phyloP scores from a whole-genome alignment of 2,888 invertebrate genomes.

The Aricia artaxerxes region DNA sequence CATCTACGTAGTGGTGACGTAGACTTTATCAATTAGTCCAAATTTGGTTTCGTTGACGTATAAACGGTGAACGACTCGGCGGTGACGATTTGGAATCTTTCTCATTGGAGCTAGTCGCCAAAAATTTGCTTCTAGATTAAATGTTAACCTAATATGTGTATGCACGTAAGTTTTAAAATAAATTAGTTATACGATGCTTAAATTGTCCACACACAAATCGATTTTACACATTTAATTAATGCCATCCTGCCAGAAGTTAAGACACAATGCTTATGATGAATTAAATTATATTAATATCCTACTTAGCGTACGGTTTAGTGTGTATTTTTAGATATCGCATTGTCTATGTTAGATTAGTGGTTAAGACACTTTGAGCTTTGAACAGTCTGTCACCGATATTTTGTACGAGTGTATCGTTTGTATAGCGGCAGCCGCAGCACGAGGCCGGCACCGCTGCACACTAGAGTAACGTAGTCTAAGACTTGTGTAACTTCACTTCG shows the following conservation, averaged over 20 bases:
- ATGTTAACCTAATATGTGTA: constrained; percentile 70
- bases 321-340: constrained; percentile 80
- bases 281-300: constrained; percentile 70
- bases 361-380: constrained; percentile 78
- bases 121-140: constrained; percentile 73
- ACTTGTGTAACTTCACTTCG: constrained; percentile 44
- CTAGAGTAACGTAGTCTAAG: constrained; percentile 57
- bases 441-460: constrained; percentile 58
- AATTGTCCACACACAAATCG: constrained; percentile 77
- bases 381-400: constrained; percentile 74
- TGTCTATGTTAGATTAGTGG: constrained; percentile 77
- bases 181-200: constrained; percentile 75
- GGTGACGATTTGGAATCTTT: constrained; percentile 76
- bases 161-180: constrained; percentile 66
- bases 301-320: constrained; percentile 75
- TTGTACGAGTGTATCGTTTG: constrained; percentile 63
- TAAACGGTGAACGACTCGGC: constrained; percentile 39
- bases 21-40: constrained; percentile 58
- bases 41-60: constrained; percentile 49
- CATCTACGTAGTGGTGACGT: constrained; percentile 74
- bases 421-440: constrained; percentile 48
- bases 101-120: constrained; percentile 76
- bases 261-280: constrained; percentile 79
- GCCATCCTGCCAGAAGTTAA: constrained; percentile 76
- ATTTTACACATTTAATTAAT: constrained; percentile 71